These are phyloP conservation scores for Oreotragus oreotragus DNA, from an alignment of 2,113 vertebrate species.

Conservation along the genomic window DNA sequence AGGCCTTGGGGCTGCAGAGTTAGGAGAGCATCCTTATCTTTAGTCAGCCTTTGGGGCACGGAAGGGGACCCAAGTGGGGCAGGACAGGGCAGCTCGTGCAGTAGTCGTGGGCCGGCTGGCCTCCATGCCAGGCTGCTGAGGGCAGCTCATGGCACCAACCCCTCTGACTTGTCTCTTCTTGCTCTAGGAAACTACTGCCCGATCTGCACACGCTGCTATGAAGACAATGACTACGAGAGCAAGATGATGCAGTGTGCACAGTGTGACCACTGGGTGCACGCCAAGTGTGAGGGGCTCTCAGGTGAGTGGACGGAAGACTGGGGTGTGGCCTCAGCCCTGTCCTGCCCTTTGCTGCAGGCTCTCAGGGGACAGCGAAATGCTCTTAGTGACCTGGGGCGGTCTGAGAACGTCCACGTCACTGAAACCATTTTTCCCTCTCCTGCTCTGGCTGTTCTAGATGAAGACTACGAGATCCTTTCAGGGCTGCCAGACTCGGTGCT, in stretches of 20 bases:
- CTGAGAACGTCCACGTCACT: neutral
- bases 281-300: slow-evolving; percentile 92
- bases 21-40: neutral
- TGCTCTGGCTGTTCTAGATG: slow-evolving; percentile 78
- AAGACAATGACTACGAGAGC: slow-evolving; percentile 94
- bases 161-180: neutral
- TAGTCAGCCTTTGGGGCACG: neutral
- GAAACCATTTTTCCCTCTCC: neutral
- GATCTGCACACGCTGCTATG: slow-evolving; percentile 94
- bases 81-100: neutral
- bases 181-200: slow-evolving; percentile 91
- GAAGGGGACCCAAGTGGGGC: neutral
- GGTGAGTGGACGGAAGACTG: slow-evolving; percentile 72
- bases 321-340: neutral
- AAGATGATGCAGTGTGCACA: slow-evolving; percentile 95
- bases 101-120: neutral
- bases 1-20: neutral
- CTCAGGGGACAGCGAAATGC: neutral
- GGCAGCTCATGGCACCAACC: neutral
- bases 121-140: neutral
- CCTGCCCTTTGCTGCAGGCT: neutral
- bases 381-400: neutral
- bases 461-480: slow-evolving; percentile 94
- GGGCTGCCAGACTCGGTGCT: slow-evolving; percentile 92
- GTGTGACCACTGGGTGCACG: slow-evolving; percentile 94